Evolutionary conservation across 1,140 invertebrate genomes (phyloP), one percentile per base, ranked within the genome.

Genomic region (Drosophila jambulina): DNA sequence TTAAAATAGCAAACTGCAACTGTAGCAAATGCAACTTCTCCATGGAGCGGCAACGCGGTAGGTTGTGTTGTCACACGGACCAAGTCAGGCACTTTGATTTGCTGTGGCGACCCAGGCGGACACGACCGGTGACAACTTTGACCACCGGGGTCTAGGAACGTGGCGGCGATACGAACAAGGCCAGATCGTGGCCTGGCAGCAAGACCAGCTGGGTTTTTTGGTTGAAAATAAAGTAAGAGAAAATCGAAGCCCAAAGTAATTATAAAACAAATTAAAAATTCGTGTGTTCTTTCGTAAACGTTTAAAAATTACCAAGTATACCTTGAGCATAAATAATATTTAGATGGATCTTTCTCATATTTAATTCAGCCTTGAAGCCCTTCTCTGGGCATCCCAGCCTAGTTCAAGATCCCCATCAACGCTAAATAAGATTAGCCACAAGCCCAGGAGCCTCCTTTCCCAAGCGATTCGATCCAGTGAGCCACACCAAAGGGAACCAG

Each of bases 1-100:
- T 90, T 90, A 90, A 90, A 90, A 90, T 90, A 82, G 78, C 53
- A 38, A 56, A 56, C 75, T 79, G 70, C 81, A 80, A 80, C 82
- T 65, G 81, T 71, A 64, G 71, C 81, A 72, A 76, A 70, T 74
- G 54, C 75, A 49, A 51, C 49, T 40, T 10, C 61, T 25, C 38
- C 36, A 38, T 45, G 40, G 61, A 51, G 27, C 27, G n/a, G 64
- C 58, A 64, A 59, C 63, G 81, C 80, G 80, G 81, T 90, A 85
- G 85, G 81, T 85, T 88, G 69, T 90, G 69, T 64, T 86, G 82
- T 90, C 85, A 85, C 85, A 79, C 40, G 45, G 58, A n/a, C 63
- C 70, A 36, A 62, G 64, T 23, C 59, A 62, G 64, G 51, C 57
- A 61, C 67, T 79, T 88, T 80, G 84, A 88, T 87, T 86, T 80